Conservation (phyloP, 23 tunicate genomes). For the Ciona savignyi region DNA sequence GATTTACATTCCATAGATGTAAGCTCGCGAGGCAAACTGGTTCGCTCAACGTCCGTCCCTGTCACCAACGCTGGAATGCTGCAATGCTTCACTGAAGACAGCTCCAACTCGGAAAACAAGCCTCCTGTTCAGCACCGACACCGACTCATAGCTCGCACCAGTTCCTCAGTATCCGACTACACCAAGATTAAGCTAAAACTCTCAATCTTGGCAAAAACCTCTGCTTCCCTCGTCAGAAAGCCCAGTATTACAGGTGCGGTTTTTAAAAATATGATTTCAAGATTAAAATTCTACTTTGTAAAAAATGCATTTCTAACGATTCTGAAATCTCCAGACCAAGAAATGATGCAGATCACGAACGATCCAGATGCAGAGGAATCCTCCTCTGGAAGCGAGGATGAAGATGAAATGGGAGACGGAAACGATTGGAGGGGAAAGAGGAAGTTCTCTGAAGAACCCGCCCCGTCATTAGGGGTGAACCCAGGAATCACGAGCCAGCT, state of each 20-base stretch:
- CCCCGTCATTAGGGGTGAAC: slow-evolving; percentile 14
- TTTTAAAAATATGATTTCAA: no score
- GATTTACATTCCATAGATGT: neutral
- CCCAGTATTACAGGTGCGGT: slow-evolving; percentile 81
- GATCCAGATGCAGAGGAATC: slow-evolving; percentile 26
- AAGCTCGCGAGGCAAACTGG: slow-evolving; percentile 10
- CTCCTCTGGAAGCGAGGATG: slow-evolving; percentile 55
- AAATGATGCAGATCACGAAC: slow-evolving; percentile 45
- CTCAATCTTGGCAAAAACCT: slow-evolving; percentile 51
- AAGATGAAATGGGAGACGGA: slow-evolving; percentile 28
- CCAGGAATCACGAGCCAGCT: slow-evolving; percentile 9
- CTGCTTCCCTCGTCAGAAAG: slow-evolving; percentile 75
- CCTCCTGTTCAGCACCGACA: slow-evolving; percentile 35
- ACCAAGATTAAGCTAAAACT: slow-evolving; percentile 53
- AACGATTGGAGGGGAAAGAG: slow-evolving; percentile 13
- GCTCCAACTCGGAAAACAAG: slow-evolving; percentile 32
- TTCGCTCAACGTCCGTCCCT: slow-evolving; percentile 82
- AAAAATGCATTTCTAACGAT: neutral
- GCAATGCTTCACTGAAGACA: neutral
- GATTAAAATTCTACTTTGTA: no score
- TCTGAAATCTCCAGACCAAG: slow-evolving; percentile 25
- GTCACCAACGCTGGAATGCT: slow-evolving; percentile 23
- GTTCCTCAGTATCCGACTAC: slow-evolving; percentile 61
- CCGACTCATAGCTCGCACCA: slow-evolving; percentile 48
- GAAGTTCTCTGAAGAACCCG: slow-evolving; percentile 41